Conservation (phyloP, 2,888 invertebrate genomes). For the Eupithecia subfuscata region DNA sequence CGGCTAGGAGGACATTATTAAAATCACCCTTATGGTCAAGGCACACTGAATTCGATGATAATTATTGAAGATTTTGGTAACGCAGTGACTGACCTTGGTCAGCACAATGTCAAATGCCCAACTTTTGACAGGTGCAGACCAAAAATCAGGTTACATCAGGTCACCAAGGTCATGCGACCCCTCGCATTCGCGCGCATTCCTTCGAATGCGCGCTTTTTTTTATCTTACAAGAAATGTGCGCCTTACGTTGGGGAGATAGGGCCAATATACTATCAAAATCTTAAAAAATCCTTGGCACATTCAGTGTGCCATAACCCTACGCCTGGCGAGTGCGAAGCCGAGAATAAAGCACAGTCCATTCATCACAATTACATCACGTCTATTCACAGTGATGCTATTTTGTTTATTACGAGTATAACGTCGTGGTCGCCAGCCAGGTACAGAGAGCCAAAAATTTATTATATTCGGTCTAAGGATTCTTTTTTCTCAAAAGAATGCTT, state of each 20-base stretch:
- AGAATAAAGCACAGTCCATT: slow-evolving; percentile 38
- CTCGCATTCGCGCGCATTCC: no score
- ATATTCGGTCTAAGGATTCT: neutral
- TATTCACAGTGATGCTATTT: slow-evolving; percentile 26
- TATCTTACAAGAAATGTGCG: neutral
- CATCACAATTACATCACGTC: slow-evolving; percentile 40
- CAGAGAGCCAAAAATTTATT: neutral
- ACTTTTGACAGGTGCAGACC: no score
- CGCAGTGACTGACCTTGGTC: no score
- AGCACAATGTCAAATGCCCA: no score
- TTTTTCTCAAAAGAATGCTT: neutral
- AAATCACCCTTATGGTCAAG: no score
- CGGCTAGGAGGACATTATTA: no score
- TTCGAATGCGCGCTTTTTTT: no score
- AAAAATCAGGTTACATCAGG: no score
- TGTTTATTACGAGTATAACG: slow-evolving; percentile 25
- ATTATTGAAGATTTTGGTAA: no score
- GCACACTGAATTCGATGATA: no score
- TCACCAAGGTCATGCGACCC: no score
- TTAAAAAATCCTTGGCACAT: neutral
- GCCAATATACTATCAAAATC: neutral
- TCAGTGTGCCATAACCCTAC: neutral
- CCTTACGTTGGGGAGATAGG: neutral
- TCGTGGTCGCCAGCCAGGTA: slow-evolving; percentile 1
- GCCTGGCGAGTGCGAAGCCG: neutral